Evolutionary conservation across 2,113 vertebrate species (phyloP).

Genomic region (Oncorhynchus keta): DNA sequence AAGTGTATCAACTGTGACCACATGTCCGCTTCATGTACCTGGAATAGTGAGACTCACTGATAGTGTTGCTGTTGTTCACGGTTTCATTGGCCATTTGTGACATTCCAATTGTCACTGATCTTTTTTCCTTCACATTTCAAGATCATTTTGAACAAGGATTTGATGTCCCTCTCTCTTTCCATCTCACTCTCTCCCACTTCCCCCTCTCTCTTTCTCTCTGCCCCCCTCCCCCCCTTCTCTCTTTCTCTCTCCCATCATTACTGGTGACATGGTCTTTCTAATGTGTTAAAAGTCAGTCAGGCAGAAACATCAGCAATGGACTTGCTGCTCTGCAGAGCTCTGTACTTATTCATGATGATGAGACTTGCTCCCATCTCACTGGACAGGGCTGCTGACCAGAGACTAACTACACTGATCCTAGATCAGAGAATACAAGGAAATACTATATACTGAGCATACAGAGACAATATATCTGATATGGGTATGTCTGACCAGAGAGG

Average conservation of each 20-base stretch:
- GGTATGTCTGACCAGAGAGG: no score
- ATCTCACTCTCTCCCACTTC: no score
- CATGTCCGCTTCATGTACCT: background rate
- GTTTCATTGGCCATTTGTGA: background rate
- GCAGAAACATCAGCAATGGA: slow-evolving; percentile 70
- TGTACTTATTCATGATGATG: slow-evolving; percentile 73
- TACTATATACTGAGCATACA: background rate
- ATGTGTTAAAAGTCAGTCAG: slow-evolving; percentile 72
- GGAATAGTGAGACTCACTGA: background rate
- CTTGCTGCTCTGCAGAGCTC: slow-evolving; percentile 60
- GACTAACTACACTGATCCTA: slow-evolving; percentile 24
- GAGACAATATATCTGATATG: no score
- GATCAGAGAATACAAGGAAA: no score
- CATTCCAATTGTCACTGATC: no score
- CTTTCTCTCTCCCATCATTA: slow-evolving; percentile 63
- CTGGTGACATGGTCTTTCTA: slow-evolving; percentile 59
- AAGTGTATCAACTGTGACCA: slow-evolving; percentile 57
- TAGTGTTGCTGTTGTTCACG: background rate
- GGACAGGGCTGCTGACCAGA: slow-evolving; percentile 5
- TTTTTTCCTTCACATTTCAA: no score
- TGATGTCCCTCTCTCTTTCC: slow-evolving; percentile 20
- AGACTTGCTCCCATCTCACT: slow-evolving; percentile 16
- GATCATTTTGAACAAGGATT: background rate
- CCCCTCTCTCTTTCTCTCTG: background rate
- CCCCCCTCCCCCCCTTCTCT: slow-evolving; percentile 3